A percentile compares a stretch with the other conserved stretches of the same genome.
Conservation (phyloP, 2,113 vertebrate species). For the Nanger granti region DNA sequence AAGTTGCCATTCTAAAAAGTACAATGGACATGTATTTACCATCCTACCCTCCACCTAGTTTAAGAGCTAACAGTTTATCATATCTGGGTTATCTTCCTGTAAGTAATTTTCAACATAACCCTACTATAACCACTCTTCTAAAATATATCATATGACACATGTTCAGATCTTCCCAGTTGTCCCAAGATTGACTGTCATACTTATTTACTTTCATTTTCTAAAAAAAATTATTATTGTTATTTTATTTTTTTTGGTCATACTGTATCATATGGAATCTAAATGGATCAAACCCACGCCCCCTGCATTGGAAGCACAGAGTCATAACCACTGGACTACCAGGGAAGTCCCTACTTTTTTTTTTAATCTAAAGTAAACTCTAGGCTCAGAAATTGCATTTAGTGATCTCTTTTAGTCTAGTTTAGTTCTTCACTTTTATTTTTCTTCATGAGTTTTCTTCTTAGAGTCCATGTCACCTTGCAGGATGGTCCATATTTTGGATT, state of each 20-base stretch:
- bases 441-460: background rate
- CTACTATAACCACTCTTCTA: background rate
- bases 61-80: background rate
- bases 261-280: background rate
- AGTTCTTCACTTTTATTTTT: background rate
- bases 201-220: background rate
- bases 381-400: background rate
- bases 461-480: background rate
- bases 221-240: background rate
- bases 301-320: background rate
- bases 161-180: background rate
- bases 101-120: background rate
- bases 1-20: background rate
- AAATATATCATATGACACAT: background rate
- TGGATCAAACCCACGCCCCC: background rate
- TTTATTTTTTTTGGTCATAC: background rate
- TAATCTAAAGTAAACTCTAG: background rate
- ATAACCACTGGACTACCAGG: background rate
- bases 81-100: background rate
- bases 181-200: background rate
- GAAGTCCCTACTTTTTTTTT: background rate
- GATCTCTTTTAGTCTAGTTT: background rate
- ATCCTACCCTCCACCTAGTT: background rate
- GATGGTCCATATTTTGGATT: background rate
- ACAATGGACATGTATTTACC: background rate